phyloP scores from a whole-genome alignment of 2,113 vertebrate genomes.

The Poeciliopsis retropinna region DNA sequence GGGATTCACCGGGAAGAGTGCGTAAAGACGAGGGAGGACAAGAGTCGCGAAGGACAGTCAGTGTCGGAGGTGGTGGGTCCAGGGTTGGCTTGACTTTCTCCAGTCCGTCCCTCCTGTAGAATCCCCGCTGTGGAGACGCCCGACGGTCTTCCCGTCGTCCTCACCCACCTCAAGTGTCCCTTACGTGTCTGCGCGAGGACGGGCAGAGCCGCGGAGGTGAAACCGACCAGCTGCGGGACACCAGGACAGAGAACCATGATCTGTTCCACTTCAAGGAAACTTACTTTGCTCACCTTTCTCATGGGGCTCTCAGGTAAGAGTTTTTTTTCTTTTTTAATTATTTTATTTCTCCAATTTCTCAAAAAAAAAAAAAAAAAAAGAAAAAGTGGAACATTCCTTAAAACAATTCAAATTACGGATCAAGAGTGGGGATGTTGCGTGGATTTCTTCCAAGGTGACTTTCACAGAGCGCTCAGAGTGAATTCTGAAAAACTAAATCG shows the following conservation, averaged over 20 bases:
- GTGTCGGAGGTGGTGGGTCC: neutral
- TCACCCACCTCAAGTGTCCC: slow-evolving; percentile 64
- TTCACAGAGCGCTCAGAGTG: neutral
- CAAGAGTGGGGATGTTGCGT: too few relatives aligned
- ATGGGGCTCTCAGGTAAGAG: slow-evolving; percentile 73
- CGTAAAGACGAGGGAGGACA: slow-evolving; percentile 5
- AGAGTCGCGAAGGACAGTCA: slow-evolving; percentile 5
- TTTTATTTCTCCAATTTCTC: too few relatives aligned
- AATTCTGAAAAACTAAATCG: neutral
- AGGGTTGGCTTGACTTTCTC: neutral
- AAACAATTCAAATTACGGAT: neutral
- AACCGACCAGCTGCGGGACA: too few relatives aligned
- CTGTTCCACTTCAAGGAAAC: slow-evolving; percentile 57
- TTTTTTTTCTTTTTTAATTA: neutral
- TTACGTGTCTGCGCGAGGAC: slow-evolving; percentile 6
- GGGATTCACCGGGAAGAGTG: neutral
- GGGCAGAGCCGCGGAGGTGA: slow-evolving; percentile 33
- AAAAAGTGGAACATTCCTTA: too few relatives aligned
- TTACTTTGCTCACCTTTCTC: slow-evolving; percentile 66
- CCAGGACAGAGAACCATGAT: slow-evolving; percentile 55
- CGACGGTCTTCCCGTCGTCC: slow-evolving; percentile 19
- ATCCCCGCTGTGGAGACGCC: slow-evolving; percentile 2
- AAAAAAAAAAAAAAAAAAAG: too few relatives aligned
- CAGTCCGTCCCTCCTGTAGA: neutral
- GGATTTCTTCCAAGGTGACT: slow-evolving; percentile 19